A percentile compares a stretch with the other conserved stretches of the same genome.
Conservation (phyloP, 1,140 invertebrate species). For the Dolichoris vasculosae region DNA sequence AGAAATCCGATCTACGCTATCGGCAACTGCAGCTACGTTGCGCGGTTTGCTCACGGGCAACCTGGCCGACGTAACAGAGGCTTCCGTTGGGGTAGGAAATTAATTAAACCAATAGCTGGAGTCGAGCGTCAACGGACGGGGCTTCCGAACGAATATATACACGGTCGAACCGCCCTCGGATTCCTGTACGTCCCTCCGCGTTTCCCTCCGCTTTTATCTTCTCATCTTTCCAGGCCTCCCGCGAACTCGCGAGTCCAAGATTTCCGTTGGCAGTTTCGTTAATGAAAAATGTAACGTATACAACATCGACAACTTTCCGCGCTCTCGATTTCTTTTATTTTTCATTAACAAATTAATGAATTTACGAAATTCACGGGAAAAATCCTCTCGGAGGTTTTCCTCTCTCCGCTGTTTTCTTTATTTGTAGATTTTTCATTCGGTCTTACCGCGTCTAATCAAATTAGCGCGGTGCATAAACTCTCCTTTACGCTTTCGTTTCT, state of each 20-base stretch:
- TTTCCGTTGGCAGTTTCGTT: not conserved
- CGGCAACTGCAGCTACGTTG: too few species aligned
- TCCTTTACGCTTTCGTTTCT: constrained; percentile 38
- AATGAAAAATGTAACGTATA: not conserved
- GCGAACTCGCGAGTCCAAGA: too few species aligned
- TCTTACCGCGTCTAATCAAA: constrained; percentile 44
- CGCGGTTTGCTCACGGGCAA: not conserved
- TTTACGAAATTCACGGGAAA: constrained; percentile 10
- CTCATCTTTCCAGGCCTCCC: not conserved
- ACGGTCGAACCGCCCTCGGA: not conserved
- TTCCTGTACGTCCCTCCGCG: not conserved
- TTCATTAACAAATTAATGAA: constrained; percentile 43
- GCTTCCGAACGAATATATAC: constrained; percentile 49
- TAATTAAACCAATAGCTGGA: constrained; percentile 63
- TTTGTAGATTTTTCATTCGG: constrained; percentile 22
- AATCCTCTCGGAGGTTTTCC: not conserved
- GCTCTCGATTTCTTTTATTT: not conserved
- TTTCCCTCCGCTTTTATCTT: not conserved
- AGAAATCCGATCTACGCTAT: constrained; percentile 49
- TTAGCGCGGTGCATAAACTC: constrained; percentile 44
- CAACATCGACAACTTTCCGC: too few species aligned
- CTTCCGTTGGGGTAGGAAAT: constrained; percentile 61
- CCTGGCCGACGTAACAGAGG: constrained; percentile 57
- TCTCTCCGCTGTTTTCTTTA: constrained; percentile 1
- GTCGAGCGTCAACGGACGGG: constrained; percentile 45